Percentiles rank a stretch among this genome's conserved stretches.
phyloP scores from a whole-genome alignment of 37 sponge, comb jelly and placozoan genomes.

The Hexactinellida sp. region DNA sequence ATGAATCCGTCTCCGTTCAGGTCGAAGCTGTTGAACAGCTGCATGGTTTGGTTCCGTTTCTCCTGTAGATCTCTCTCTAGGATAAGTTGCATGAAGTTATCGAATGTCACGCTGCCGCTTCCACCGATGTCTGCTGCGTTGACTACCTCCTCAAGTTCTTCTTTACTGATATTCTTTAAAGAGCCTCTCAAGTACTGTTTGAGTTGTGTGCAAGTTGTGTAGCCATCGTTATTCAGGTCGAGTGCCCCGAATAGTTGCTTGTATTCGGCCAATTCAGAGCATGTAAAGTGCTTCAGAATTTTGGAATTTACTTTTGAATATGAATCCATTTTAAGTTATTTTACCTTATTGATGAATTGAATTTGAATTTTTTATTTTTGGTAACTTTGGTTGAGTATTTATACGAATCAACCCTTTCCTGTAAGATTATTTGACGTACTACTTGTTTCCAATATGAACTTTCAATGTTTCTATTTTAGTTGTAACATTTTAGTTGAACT shows the following conservation, averaged over 20 bases:
- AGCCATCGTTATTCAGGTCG: background rate
- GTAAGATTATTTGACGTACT: too few relatives aligned
- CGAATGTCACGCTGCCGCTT: background rate
- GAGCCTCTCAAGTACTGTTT: background rate
- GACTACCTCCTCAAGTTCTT: background rate
- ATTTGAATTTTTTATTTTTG: background rate
- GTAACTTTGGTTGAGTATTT: background rate
- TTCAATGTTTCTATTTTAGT: too few relatives aligned
- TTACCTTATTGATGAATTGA: background rate
- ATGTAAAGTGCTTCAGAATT: background rate
- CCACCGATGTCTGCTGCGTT: background rate
- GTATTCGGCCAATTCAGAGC: background rate
- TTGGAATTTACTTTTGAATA: background rate
- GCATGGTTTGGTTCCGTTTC: background rate
- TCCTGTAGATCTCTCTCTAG: background rate
- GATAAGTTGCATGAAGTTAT: background rate
- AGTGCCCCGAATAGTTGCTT: background rate
- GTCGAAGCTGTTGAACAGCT: background rate
- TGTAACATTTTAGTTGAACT: too few relatives aligned
- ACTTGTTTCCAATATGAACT: too few relatives aligned
- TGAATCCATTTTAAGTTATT: background rate
- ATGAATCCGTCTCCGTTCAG: conserved; percentile 1
- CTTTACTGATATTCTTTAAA: background rate
- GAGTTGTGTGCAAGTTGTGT: background rate
- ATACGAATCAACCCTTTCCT: too few relatives aligned